phyloP scores from a whole-genome alignment of 2,113 vertebrate species.

The Callorhinus ursinus region DNA sequence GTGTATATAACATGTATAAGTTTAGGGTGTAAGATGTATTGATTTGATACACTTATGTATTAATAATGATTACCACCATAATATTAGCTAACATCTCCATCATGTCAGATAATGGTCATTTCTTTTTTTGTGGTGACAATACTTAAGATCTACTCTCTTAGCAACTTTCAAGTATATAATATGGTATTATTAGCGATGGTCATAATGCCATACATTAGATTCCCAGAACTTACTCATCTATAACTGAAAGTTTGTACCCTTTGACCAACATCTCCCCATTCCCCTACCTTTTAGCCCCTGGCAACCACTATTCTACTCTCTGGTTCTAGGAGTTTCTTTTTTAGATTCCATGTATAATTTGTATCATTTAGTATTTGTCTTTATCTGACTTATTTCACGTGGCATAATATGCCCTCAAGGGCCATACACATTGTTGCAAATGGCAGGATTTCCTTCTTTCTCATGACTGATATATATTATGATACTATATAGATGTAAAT shows the following conservation, averaged over 20 bases:
- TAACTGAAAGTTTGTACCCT: background rate
- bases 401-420: background rate
- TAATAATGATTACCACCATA: background rate
- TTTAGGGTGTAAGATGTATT: background rate
- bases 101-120: background rate
- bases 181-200: background rate
- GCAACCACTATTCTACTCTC: background rate
- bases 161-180: background rate
- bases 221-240: background rate
- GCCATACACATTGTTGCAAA: background rate
- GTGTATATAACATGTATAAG: background rate
- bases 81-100: background rate
- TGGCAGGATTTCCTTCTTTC: background rate
- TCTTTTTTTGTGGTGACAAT: background rate
- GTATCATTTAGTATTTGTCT: background rate
- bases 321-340: background rate
- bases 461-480: background rate
- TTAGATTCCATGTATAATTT: background rate
- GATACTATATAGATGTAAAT: background rate
- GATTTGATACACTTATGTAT: background rate
- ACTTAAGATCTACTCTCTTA: background rate
- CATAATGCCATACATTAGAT: background rate
- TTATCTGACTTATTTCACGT: background rate
- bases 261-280: background rate
- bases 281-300: background rate